These are phyloP conservation scores for Ormyrus nitidulus DNA, from an alignment of 2,888 invertebrate species.

Conservation along the genomic window DNA sequence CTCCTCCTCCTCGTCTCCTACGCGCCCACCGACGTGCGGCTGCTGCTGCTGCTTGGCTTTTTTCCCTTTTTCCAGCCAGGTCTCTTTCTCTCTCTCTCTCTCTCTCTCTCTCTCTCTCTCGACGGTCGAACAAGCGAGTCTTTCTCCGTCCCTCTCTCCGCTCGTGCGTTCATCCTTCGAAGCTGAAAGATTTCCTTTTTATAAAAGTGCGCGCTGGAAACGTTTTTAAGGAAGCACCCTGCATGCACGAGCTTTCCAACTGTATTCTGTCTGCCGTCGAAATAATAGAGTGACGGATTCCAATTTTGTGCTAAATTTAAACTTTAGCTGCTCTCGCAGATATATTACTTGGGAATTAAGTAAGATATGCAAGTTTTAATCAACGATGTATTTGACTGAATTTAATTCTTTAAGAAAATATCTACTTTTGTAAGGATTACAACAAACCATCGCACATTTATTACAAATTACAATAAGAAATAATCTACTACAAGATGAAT, in stretches of 20 bases:
- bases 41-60: slow-evolving; percentile 12
- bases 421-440: no score
- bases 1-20: slow-evolving; percentile 19
- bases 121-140: slow-evolving; percentile 27
- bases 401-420: no score
- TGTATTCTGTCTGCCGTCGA: background rate
- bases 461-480: background rate
- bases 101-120: background rate
- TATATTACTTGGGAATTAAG: no score
- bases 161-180: slow-evolving; percentile 16
- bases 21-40: background rate
- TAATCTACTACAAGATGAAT: no score
- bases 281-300: slow-evolving; percentile 25
- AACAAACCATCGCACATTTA: no score
- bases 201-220: background rate
- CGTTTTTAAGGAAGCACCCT: slow-evolving; percentile 22
- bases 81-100: background rate
- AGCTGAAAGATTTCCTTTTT: slow-evolving; percentile 37
- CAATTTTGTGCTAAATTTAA: background rate
- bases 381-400: no score
- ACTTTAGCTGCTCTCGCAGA: background rate
- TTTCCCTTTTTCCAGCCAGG: slow-evolving; percentile 19
- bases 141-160: slow-evolving; percentile 1
- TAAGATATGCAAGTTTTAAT: no score
- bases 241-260: background rate